Conservation (phyloP, 2,888 invertebrate species). For the Agrotis ipsilon region DNA sequence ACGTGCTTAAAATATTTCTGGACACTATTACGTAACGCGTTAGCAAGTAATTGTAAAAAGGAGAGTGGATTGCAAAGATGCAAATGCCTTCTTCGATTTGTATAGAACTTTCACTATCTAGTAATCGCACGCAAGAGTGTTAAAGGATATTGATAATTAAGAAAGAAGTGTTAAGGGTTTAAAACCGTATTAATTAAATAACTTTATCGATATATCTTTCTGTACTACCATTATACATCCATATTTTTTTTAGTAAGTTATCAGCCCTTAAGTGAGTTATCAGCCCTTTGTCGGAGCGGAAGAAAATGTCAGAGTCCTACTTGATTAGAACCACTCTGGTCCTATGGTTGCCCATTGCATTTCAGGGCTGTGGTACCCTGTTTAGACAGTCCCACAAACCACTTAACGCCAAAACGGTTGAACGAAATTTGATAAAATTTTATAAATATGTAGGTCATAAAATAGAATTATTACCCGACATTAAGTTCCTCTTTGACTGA, state of each 20-base stretch:
- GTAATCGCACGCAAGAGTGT: background rate
- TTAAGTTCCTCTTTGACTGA: background rate
- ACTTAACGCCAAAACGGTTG: background rate
- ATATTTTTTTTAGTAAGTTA: too few species aligned
- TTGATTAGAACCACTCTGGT: too few species aligned
- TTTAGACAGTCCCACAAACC: too few species aligned
- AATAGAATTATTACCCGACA: background rate
- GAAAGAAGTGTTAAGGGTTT: background rate
- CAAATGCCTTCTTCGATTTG: slow-evolving; percentile 12
- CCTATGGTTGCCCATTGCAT: too few species aligned
- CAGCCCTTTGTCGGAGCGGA: too few species aligned
- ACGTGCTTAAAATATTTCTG: background rate
- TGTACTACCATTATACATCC: too few species aligned
- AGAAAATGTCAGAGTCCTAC: too few species aligned
- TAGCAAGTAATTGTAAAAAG: slow-evolving; percentile 14
- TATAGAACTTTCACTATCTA: slow-evolving; percentile 38
- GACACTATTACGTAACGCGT: background rate
- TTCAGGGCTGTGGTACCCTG: too few species aligned
- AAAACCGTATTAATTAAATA: background rate
- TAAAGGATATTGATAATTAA: slow-evolving; percentile 13
- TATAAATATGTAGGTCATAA: background rate
- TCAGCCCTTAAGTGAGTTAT: too few species aligned
- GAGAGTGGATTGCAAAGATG: slow-evolving; percentile 24
- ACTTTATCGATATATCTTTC: background rate
- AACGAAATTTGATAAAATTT: background rate